These are phyloP conservation scores for Tubulanus polymorphus DNA, from an alignment of 2,888 invertebrate species.

Conservation along the genomic window DNA sequence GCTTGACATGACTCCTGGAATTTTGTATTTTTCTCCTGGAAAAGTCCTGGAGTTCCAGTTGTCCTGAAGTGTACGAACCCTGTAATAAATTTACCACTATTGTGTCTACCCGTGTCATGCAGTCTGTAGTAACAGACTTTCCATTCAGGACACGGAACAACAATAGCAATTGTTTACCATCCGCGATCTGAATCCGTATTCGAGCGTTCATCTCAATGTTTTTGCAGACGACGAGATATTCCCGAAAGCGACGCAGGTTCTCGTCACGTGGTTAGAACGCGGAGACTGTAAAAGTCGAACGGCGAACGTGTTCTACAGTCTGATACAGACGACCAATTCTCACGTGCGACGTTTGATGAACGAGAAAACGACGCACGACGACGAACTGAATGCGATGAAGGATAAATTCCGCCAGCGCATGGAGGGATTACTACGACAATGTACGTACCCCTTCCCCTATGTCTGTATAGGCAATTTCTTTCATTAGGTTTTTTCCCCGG, in stretches of 20 bases:
- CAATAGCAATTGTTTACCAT: too few species aligned
- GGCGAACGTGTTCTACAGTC: conserved; percentile 86
- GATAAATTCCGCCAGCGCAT: conserved; percentile 80
- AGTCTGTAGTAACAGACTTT: too few species aligned
- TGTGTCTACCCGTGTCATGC: too few species aligned
- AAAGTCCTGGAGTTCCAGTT: too few species aligned
- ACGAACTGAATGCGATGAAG: conserved; percentile 79
- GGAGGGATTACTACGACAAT: conserved; percentile 81
- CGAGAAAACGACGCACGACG: conserved; percentile 82
- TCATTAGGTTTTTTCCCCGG: too few species aligned
- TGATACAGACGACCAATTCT: conserved; percentile 87
- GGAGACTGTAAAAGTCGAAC: conserved; percentile 91
- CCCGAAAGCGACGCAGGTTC: conserved; percentile 76
- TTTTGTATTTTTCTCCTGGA: too few species aligned
- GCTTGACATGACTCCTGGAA: too few species aligned
- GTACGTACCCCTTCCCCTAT: conserved; percentile 65
- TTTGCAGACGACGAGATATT: conserved; percentile 74
- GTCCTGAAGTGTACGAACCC: too few species aligned
- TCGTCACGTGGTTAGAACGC: conserved; percentile 87
- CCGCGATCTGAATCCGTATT: too few species aligned
- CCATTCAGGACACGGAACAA: too few species aligned
- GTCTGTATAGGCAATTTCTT: background rate
- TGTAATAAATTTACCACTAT: too few species aligned
- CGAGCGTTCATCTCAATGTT: too few species aligned
- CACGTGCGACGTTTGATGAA: conserved; percentile 80